Percentiles rank a stretch among this genome's conserved stretches.
Conservation (phyloP, 2,113 vertebrate species). For the Lophura nycthemera region DNA sequence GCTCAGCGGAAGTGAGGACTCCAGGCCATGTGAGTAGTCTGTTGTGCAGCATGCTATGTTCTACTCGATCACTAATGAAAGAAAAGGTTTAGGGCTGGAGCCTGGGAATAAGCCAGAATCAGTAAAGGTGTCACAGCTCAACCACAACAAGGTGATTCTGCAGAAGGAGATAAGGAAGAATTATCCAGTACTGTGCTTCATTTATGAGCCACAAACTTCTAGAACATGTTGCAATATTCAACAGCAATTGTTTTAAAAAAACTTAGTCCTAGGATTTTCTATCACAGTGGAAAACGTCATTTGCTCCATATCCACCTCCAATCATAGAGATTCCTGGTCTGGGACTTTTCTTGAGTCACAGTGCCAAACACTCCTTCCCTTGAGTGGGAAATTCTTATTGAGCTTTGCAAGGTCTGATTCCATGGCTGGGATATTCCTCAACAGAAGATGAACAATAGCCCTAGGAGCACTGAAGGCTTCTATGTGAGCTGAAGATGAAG, state of each 20-base stretch:
- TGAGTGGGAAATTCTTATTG: background rate
- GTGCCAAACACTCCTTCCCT: background rate
- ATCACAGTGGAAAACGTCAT: rapidly evolving
- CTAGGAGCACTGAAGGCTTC: background rate
- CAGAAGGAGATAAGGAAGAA: background rate
- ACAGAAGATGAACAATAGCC: background rate
- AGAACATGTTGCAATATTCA: background rate
- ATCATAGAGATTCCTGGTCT: rapidly evolving
- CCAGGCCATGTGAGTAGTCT: background rate
- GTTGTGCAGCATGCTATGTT: background rate
- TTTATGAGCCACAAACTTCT: background rate
- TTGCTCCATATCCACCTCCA: rapidly evolving
- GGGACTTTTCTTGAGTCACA: background rate
- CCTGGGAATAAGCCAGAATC: background rate
- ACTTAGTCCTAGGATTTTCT: background rate
- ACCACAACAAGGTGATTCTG: background rate
- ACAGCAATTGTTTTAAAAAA: background rate
- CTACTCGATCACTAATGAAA: background rate
- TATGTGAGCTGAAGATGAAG: background rate
- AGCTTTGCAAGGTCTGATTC: background rate
- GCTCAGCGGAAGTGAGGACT: background rate
- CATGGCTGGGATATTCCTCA: rapidly evolving
- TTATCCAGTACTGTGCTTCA: background rate
- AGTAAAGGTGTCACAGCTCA: background rate
- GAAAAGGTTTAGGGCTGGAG: background rate